Evolutionary conservation across 1,140 invertebrate species (phyloP).

Genomic region (Helicoverpa armigera): DNA sequence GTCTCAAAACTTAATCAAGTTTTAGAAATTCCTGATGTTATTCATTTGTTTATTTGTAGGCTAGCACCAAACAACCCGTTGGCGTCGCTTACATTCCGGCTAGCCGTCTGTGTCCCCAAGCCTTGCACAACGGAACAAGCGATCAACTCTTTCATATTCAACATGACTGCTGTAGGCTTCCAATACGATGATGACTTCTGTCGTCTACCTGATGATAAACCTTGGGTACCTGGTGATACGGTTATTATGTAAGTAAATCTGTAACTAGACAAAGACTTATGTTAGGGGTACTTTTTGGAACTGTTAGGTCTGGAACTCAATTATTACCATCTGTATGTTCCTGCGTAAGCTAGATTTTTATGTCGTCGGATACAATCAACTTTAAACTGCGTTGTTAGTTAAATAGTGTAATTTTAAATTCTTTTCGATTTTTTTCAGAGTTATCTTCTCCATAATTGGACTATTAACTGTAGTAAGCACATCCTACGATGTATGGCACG

Average conservation of each 20-base stretch:
- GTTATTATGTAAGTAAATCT: constrained; percentile 62
- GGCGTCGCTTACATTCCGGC: constrained; percentile 39
- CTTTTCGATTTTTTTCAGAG: constrained; percentile 59
- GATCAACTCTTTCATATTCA: constrained; percentile 57
- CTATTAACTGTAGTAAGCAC: constrained; percentile 62
- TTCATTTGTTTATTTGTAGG: constrained; percentile 54
- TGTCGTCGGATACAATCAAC: too few species aligned
- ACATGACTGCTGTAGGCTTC: constrained; percentile 62
- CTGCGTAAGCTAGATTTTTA: too few species aligned
- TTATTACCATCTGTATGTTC: too few species aligned
- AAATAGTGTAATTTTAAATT: too few species aligned
- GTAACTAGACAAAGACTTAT: not conserved
- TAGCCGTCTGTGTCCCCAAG: constrained; percentile 72
- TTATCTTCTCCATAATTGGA: constrained; percentile 60
- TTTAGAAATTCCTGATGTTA: not conserved
- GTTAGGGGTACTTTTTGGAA: too few species aligned
- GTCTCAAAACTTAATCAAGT: too few species aligned
- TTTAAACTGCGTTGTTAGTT: too few species aligned
- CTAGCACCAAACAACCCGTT: constrained; percentile 22
- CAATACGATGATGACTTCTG: constrained; percentile 62
- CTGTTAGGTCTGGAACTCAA: too few species aligned
- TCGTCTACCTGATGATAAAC: constrained; percentile 73
- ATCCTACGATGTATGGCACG: constrained; percentile 59
- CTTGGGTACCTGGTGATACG: constrained; percentile 65
- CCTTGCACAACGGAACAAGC: constrained; percentile 65